These are phyloP conservation scores for Phenacoccus solenopsis DNA, from an alignment of 1,140 invertebrate species.

Conservation along the genomic window DNA sequence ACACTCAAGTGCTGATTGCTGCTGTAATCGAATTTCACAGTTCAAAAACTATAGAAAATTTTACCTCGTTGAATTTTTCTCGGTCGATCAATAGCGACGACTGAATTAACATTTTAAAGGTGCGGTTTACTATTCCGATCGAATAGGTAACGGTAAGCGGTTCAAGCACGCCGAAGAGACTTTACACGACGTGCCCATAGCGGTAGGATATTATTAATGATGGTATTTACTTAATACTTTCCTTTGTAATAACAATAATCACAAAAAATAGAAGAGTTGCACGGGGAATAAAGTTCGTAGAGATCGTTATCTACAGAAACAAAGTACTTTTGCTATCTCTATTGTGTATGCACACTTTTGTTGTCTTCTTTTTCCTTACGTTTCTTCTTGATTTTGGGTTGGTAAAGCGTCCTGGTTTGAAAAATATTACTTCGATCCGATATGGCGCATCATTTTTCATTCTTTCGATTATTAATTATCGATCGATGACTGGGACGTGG, in stretches of 20 bases:
- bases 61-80: too few species aligned
- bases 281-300: background rate
- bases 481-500: background rate
- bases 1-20: too few species aligned
- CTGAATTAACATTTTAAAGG: too few species aligned
- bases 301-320: background rate
- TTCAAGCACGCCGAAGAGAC: too few species aligned
- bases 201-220: background rate
- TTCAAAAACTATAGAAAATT: too few species aligned
- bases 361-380: background rate
- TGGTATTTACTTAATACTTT: background rate
- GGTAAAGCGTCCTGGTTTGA: background rate
- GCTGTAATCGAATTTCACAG: too few species aligned
- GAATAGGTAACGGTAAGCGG: too few species aligned
- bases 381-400: background rate
- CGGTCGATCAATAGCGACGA: too few species aligned
- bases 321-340: background rate
- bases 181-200: too few species aligned
- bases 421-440: too few species aligned
- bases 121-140: too few species aligned
- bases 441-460: background rate
- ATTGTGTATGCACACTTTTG: background rate
- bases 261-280: background rate
- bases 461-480: background rate
- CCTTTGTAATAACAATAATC: constrained; percentile 2